Conservation (phyloP, 30 jellyfish, hydroid and myxozoan species). For the Aurelia aurita complex sp. Pacific region DNA sequence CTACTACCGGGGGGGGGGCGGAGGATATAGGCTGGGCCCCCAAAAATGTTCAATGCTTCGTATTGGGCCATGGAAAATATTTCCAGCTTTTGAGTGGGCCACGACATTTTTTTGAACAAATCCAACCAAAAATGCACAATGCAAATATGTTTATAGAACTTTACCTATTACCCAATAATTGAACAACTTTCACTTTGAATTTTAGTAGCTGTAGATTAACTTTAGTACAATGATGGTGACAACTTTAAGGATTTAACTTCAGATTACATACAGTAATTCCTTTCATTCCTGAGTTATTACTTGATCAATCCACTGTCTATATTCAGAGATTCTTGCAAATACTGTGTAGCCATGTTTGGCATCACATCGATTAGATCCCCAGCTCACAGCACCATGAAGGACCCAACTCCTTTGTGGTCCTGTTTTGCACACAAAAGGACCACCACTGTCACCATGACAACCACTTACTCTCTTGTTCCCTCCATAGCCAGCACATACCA, state of each 20-base stretch:
- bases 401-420: constrained; percentile 75
- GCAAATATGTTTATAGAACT: no score
- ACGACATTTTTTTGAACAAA: no score
- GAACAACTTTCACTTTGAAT: no score
- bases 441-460: constrained; percentile 97
- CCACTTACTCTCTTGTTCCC: constrained; percentile 72
- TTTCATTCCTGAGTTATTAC: constrained; percentile 17
- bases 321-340: constrained; percentile 69
- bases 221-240: no score
- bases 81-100: no score
- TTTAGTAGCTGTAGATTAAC: no score
- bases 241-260: background rate
- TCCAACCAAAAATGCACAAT: no score
- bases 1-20: no score
- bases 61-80: no score
- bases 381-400: constrained; percentile 88
- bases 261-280: background rate
- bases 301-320: constrained; percentile 70
- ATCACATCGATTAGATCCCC: constrained; percentile 84
- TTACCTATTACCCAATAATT: no score
- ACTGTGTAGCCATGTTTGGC: constrained; percentile 78
- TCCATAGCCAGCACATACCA: constrained; percentile 91
- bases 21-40: no score
- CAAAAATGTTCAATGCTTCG: no score
- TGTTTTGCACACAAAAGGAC: constrained; percentile 91